Base-by-base conservation (phyloP, 2,113 vertebrate genomes). In the Alligator mississippiensis region DNA sequence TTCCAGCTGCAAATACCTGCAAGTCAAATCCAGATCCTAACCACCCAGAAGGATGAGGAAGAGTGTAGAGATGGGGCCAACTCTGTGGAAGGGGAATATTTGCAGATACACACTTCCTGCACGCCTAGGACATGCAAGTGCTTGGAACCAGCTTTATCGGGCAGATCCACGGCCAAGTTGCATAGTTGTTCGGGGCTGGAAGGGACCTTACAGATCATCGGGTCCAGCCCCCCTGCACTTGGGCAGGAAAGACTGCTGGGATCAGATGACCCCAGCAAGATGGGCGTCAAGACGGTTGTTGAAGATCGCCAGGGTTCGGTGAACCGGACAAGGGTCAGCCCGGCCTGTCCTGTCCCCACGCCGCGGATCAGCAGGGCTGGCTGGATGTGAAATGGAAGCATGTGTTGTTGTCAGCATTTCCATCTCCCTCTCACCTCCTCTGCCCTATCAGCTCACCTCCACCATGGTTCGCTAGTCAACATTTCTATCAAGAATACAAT, bases 51-150 rank as follows among this genome's bases (percentile, higher is more conserved):
- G 11, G 18, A 21, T n/a, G 68, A 19, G 34, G 30, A n/a, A 38
- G 19, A 19, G 18, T 9, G 38, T 38, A 38, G 38, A 38, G 38
- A 38, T 34, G 14, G 34, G 70, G 38, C 70, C 38, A 21, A 74
- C n/a, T 68, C 30, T 18, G 47, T 10, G 64, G n/a, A 68, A n/a
- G 30, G 64, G 30, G 64, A 9, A 8, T 18, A 68, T 68, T 30
- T 68, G 64, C 64, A 30, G 17, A 15, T 30, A 30, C 30, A n/a
- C 28, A 68, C 30, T 66, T 24, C 30, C 6, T 2, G 0, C 16
- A 16, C 28, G 17, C 4, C 47, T 0, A 1, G 63, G 77, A 12
- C 0, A 11, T 11, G 57, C 38, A 15, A 24, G n/a, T 34, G 18
- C 66, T 27, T 34, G 68, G 68, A 38, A 34, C 68, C 30, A 38